Evolutionary conservation across 1,140 invertebrate species (phyloP), one percentile per base, ranked within the genome.

Genomic region (Helicoverpa armigera): DNA sequence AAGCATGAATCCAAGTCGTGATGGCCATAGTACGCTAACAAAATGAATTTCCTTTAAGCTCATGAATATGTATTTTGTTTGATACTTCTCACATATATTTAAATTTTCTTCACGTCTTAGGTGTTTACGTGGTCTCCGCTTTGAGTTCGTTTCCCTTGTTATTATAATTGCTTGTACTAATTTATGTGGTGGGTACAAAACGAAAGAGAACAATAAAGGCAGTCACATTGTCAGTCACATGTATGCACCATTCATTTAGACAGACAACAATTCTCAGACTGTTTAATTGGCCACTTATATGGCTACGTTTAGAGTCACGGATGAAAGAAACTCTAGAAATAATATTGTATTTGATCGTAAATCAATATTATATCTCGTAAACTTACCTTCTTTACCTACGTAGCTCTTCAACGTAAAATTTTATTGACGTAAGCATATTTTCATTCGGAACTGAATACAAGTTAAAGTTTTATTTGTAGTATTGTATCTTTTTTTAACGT

Each of bases 211-310:
- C 31, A 56, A 67, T 56, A 56, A 61, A 56, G 31, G 48, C 51
- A 76, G 81, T 82, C 81, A 82, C 81, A 79, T 82, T 82, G 67
- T 16, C 43, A 70, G 75, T 82, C 81, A 82, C 81, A 79, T 82
- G 76, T 63, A 74, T 79, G 81, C 72, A 48, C 67, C 56, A 74
- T 78, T 79, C 51, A 79, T 79, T 81, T 74, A 79, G 50, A 67
- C 35, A 50, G 69, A 79, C 81, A 54, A 51, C 16, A 48, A 54
- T 70, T 79, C 70, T 60, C 70, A 73, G 50, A 56, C 73, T 31
- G 43, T 81, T 54, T 74, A 82, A 82, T 82, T 78, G 75, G 58
- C 56, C 81, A 80, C 16, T 80, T 79, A 79, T 79, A 79, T 67
- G 74, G 43, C 50, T 29, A 56, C 56, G 51, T 29, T 23, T 76